phyloP scores from a whole-genome alignment of 2,797 vertebrate species.

The Characodon lateralis region DNA sequence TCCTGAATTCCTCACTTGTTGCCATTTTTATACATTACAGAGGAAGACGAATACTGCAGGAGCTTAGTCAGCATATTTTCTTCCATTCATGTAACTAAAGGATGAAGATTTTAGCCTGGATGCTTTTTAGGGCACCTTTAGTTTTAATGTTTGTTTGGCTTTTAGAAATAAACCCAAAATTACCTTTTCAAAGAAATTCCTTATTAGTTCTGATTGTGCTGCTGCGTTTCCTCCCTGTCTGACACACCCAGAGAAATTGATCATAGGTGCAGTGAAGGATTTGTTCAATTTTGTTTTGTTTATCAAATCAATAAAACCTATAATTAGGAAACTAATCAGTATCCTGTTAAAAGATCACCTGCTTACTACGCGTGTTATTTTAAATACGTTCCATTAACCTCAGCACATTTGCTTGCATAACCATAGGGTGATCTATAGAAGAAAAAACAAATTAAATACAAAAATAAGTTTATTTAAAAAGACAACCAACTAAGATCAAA shows the following conservation, averaged over 20 bases:
- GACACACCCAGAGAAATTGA: not conserved
- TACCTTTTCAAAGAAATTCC: not conserved
- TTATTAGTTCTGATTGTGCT: not conserved
- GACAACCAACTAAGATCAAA: not conserved
- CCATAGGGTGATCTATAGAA: not conserved
- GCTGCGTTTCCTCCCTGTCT: too few relatives aligned
- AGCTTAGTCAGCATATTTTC: not conserved
- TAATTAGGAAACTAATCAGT: not conserved
- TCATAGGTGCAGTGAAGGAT: not conserved
- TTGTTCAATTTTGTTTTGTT: not conserved
- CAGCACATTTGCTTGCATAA: not conserved
- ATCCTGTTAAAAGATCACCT: not conserved
- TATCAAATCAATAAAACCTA: not conserved
- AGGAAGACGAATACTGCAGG: not conserved
- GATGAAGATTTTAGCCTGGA: not conserved
- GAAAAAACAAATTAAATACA: not conserved
- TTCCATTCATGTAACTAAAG: not conserved
- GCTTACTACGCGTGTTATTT: not conserved
- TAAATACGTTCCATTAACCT: not conserved
- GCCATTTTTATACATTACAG: not conserved
- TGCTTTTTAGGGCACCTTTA: not conserved
- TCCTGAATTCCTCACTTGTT: not conserved
- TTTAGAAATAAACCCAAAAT: too few relatives aligned
- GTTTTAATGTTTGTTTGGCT: not conserved
- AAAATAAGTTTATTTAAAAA: not conserved